Evolutionary conservation across 2,797 vertebrate genomes (phyloP), one percentile per base, ranked within the genome.

Genomic region (Hoplostethus atlanticus): DNA sequence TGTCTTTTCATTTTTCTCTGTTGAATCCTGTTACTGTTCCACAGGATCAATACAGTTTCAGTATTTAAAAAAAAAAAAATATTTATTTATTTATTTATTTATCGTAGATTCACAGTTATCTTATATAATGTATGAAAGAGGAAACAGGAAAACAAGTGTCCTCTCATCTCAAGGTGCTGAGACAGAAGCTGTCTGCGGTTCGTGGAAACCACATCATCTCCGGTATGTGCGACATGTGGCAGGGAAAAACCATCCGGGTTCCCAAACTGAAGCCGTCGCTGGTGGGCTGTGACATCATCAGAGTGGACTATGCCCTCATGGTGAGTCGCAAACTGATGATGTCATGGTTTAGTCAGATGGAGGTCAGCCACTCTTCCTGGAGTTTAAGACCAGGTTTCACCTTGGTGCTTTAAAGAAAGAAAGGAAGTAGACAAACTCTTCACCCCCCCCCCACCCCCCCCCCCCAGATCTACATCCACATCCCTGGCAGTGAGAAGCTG

Each of bases 401-500:
- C 42, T 1, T 3, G 21, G 21, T 21, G 21, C 21, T 21, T 21
- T 21, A 21, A 21, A 21, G 21, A 21, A 21, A 21, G 21, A 21
- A 21, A 21, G 21, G 21, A 21, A 21, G 21, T 21, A 21, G 21
- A 21, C 21, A 21, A 21, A 21, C 21, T 21, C 21, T 21, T 21
- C 21, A 21, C 21, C 21, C 21, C 34, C 30, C 16, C 38, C 50
- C 17, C 30, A 4, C 3, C 15, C 0, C 17, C 0, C 8, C 16
- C 10, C 0, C 10, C 2, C n/a, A 98, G 97, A 94, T 98, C 79
- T 97, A 96, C 0, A 91, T 97, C 64, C 97, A 96, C 0, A 95
- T 98, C 40, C 97, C 97, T 0, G 97, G 97, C 30, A 97, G 96
- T 42, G 96, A 97, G 72, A 98, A 98, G 44, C 92, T 98, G 84